Evolutionary conservation across 1,140 invertebrate species (phyloP).

Genomic region (Catajapyx aquilonaris): DNA sequence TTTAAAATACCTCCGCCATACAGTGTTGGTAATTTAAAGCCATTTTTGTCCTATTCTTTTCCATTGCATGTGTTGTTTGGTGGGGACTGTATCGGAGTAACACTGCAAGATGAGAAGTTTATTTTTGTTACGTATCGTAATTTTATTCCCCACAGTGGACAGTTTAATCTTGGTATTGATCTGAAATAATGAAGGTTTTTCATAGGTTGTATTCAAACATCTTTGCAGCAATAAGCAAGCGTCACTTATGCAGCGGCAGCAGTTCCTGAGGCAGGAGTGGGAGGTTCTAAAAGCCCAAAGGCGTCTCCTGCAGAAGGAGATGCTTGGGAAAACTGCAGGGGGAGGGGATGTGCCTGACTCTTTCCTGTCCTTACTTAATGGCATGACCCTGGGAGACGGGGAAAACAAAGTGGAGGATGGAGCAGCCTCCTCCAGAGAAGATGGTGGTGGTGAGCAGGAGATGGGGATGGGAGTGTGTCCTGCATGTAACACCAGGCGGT

Average conservation of each 20-base stretch:
- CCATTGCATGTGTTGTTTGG: neutral
- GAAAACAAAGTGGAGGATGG: too few relatives aligned
- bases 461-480: too few relatives aligned
- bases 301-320: slow-evolving; percentile 25
- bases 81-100: neutral
- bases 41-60: neutral
- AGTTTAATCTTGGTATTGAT: neutral
- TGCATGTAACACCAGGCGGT: too few relatives aligned
- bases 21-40: too few relatives aligned
- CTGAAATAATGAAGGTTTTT: neutral
- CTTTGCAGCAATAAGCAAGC: slow-evolving; percentile 22
- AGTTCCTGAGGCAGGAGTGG: slow-evolving; percentile 31
- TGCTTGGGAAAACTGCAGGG: slow-evolving; percentile 16
- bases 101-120: neutral
- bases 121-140: slow-evolving; percentile 2
- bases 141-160: slow-evolving; percentile 2
- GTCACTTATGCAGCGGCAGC: slow-evolving; percentile 26
- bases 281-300: slow-evolving; percentile 28
- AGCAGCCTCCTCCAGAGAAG: too few relatives aligned
- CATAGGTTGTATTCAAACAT: neutral
- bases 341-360: too few relatives aligned
- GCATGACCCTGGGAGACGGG: too few relatives aligned
- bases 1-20: too few relatives aligned
- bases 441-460: too few relatives aligned
- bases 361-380: too few relatives aligned